Evolutionary conservation across 2,797 vertebrate genomes (phyloP).

Genomic region (Danio tinwini): DNA sequence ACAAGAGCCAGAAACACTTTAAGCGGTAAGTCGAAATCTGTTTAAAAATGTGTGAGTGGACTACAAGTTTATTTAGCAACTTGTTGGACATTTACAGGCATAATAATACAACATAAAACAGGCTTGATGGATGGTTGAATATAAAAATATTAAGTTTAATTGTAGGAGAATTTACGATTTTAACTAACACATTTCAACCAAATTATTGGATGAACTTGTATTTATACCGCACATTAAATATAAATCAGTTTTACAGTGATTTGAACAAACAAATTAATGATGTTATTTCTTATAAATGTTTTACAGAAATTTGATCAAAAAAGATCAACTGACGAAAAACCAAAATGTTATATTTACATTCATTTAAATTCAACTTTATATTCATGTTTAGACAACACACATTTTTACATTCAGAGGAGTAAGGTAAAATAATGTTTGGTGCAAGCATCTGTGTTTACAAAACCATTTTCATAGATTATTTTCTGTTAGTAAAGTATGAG

Average conservation of each 20-base stretch:
- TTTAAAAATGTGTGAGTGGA: constrained; percentile 13
- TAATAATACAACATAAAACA: background rate
- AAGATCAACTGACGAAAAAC: background rate
- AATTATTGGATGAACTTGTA: background rate
- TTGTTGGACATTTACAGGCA: background rate
- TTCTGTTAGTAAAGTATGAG: background rate
- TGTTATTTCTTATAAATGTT: background rate
- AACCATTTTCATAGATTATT: background rate
- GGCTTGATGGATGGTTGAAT: background rate
- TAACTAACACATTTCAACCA: background rate
- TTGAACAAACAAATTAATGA: background rate
- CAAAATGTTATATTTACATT: too few species aligned
- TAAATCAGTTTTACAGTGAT: background rate
- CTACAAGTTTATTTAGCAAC: background rate
- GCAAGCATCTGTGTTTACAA: background rate
- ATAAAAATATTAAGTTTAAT: background rate
- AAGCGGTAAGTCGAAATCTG: constrained; percentile 22
- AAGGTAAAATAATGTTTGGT: too few species aligned
- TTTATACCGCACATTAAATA: background rate
- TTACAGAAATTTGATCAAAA: too few species aligned
- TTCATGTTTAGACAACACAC: too few species aligned
- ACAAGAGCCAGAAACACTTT: constrained; percentile 31
- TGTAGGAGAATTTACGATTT: too few species aligned
- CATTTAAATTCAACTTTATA: too few species aligned
- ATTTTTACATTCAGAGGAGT: too few species aligned